Evolutionary conservation across 2,113 vertebrate species (phyloP).

Genomic region (Sinocyclocheilus rhinocerous): DNA sequence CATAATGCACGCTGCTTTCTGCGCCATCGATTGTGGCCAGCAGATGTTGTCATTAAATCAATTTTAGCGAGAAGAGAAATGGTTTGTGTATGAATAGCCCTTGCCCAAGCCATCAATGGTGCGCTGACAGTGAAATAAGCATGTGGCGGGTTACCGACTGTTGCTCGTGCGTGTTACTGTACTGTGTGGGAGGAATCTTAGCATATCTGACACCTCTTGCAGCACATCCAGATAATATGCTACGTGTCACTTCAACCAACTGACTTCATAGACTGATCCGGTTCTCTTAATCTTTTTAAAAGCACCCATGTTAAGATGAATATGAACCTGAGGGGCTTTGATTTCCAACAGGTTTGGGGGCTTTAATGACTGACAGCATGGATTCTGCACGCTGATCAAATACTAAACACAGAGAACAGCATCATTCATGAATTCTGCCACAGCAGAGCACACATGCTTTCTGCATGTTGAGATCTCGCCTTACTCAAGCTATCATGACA

Average conservation of each 20-base stretch:
- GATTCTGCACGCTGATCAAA: conserved; percentile 48
- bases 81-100: conserved; percentile 74
- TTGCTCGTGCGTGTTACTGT: conserved; percentile 13
- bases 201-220: conserved; percentile 36
- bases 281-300: conserved; percentile 14
- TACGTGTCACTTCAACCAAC: background rate
- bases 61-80: conserved; percentile 75
- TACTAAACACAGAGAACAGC: conserved; percentile 51
- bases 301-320: conserved; percentile 4
- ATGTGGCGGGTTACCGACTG: conserved; percentile 59
- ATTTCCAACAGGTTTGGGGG: conserved; percentile 12
- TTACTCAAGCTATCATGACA: background rate
- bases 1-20: conserved; percentile 73
- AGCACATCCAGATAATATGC: conserved; percentile 28
- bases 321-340: background rate
- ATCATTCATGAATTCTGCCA: conserved; percentile 38
- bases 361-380: conserved; percentile 37
- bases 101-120: conserved; percentile 68
- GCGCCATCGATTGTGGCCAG: conserved; percentile 74
- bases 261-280: conserved; percentile 33
- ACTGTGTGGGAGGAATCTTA: background rate
- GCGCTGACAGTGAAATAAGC: conserved; percentile 65
- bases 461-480: background rate
- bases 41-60: conserved; percentile 77
- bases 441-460: conserved; percentile 8